phyloP scores from a whole-genome alignment of 92 coral and sea anemone species.

The Palythoa caribaeorum region DNA sequence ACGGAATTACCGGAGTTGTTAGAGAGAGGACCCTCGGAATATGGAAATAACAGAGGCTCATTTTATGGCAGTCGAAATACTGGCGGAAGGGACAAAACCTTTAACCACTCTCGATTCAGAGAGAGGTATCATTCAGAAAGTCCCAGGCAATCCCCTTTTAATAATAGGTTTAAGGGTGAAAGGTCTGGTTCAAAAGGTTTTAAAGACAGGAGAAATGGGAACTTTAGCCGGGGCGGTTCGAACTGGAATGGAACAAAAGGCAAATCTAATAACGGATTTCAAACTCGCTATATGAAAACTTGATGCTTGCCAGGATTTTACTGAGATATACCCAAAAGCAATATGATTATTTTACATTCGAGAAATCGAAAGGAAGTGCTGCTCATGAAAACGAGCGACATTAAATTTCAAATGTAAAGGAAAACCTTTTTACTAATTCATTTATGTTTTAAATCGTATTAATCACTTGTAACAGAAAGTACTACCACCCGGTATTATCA shows the following conservation, averaged over 20 bases:
- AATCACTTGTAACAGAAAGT: not conserved
- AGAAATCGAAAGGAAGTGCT: not conserved
- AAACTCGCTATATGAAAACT: not conserved
- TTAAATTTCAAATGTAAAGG: not conserved
- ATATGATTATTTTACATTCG: not conserved
- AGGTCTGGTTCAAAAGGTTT: slow-evolving; percentile 44
- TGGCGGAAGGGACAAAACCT: slow-evolving; percentile 43
- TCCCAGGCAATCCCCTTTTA: slow-evolving; percentile 55
- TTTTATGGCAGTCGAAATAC: slow-evolving; percentile 45
- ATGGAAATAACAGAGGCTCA: slow-evolving; percentile 56
- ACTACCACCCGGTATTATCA: not conserved
- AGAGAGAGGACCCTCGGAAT: slow-evolving; percentile 58
- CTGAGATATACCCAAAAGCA: not conserved
- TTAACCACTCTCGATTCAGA: slow-evolving; percentile 54
- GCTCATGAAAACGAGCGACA: not conserved
- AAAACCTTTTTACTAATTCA: too few relatives aligned
- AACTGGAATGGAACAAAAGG: slow-evolving; percentile 17
- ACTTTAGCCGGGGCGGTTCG: slow-evolving; percentile 38
- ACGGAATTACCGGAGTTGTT: slow-evolving; percentile 85
- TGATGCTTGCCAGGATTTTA: not conserved
- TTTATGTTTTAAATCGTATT: too few relatives aligned
- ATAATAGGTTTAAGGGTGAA: slow-evolving; percentile 35
- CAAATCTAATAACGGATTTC: slow-evolving; percentile 35
- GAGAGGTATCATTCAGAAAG: slow-evolving; percentile 49
- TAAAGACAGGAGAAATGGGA: slow-evolving; percentile 26